These are phyloP conservation scores for Solenopsis fugax DNA, from an alignment of 1,140 invertebrate genomes.

Conservation along the genomic window DNA sequence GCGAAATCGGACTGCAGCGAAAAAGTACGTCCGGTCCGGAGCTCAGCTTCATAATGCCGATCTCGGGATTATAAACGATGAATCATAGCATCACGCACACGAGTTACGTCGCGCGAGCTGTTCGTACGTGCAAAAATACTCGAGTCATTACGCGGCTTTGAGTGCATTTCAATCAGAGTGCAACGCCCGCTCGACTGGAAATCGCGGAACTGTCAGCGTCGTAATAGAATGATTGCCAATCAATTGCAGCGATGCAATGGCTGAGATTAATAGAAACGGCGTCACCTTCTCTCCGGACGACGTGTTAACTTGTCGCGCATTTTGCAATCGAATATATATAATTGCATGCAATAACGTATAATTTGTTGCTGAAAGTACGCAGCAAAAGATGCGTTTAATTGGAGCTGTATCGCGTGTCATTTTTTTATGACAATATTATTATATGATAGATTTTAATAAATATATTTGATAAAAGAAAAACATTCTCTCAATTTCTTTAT, in stretches of 20 bases:
- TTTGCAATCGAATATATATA: conserved; percentile 4
- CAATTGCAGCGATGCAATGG: conserved; percentile 29
- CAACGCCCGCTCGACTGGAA: conserved; percentile 51
- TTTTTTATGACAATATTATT: not conserved
- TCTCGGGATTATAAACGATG: not conserved
- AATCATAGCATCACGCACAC: conserved; percentile 11
- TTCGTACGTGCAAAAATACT: not conserved
- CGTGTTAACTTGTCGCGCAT: not conserved
- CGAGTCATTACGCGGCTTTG: conserved; percentile 23
- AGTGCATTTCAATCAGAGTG: conserved; percentile 55
- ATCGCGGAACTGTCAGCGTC: conserved; percentile 31
- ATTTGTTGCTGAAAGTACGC: not conserved
- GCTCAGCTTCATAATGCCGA: not conserved
- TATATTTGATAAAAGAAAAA: not conserved
- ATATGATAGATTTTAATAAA: not conserved
- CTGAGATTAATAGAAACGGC: conserved; percentile 37
- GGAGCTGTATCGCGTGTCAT: no score
- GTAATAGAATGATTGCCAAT: conserved; percentile 46
- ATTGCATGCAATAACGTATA: not conserved
- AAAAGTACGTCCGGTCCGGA: not conserved
- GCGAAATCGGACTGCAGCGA: not conserved
- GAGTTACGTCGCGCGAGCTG: not conserved
- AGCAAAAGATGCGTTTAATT: not conserved
- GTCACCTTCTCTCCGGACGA: conserved; percentile 1
- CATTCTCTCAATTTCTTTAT: not conserved